Conservation (phyloP, 2,888 invertebrate genomes). For the Conus canariensis region DNA sequence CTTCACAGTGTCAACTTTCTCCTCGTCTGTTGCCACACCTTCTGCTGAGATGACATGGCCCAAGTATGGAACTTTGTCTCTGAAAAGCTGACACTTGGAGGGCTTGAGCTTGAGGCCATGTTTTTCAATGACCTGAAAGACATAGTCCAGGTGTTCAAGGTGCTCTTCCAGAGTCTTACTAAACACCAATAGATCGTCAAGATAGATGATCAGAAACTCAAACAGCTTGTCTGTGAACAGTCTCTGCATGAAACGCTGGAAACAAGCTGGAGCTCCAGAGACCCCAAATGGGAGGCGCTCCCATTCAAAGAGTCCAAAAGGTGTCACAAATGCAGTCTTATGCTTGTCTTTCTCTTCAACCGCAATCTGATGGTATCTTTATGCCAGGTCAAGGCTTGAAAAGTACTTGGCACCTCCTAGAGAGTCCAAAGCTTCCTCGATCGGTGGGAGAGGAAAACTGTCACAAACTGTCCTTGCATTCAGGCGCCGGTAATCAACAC, state of each 20-base stretch:
- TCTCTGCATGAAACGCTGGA: too few species aligned
- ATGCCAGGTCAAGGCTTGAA: conserved; percentile 30
- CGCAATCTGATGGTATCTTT: conserved; percentile 26
- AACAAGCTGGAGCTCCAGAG: too few species aligned
- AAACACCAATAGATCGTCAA: conserved; percentile 11
- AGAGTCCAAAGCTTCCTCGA: conserved; percentile 3
- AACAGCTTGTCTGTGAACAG: conserved; percentile 1
- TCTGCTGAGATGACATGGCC: too few species aligned
- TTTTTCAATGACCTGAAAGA: too few species aligned
- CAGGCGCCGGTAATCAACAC: conserved; percentile 15
- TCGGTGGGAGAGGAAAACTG: conserved; percentile 12
- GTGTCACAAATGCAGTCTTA: too few species aligned
- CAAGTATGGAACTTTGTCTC: background rate
- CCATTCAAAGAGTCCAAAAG: conserved; percentile 8
- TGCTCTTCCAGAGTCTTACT: background rate
- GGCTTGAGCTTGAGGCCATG: conserved; percentile 2
- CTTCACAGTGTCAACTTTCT: background rate
- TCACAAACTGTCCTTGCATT: conserved; percentile 9
- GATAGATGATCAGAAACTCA: background rate
- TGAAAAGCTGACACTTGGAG: background rate
- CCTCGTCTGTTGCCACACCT: background rate
- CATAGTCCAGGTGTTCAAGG: background rate
- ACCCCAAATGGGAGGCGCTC: background rate
- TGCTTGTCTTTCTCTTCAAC: too few species aligned
- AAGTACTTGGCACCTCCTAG: conserved; percentile 16